These are phyloP conservation scores for Melanotaenia pygmaea DNA, from an alignment of 2,797 vertebrate species.

Conservation along the genomic window DNA sequence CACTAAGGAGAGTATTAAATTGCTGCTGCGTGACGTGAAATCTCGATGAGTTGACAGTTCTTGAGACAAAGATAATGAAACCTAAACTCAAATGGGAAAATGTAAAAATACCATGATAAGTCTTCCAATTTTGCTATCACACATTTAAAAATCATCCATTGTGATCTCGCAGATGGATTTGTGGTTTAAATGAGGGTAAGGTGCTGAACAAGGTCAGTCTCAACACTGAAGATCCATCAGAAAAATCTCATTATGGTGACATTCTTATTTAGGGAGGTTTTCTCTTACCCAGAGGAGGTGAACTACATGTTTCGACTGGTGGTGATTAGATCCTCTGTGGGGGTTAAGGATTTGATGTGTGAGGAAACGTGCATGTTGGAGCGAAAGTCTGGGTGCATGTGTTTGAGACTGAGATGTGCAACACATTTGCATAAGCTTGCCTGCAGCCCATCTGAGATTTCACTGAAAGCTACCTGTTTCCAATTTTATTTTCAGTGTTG, in stretches of 20 bases:
- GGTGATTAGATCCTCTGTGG: slow-evolving; percentile 50
- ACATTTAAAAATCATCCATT: slow-evolving; percentile 72
- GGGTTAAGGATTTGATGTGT: slow-evolving; percentile 13
- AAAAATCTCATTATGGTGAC: slow-evolving; percentile 77
- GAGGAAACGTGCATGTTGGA: neutral
- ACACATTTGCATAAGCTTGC: slow-evolving; percentile 9
- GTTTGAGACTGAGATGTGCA: neutral
- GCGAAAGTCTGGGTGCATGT: neutral
- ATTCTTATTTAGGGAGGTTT: slow-evolving; percentile 71
- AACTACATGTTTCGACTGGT: slow-evolving; percentile 65
- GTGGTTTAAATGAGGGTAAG: slow-evolving; percentile 73
- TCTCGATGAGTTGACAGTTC: slow-evolving; percentile 71
- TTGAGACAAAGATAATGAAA: slow-evolving; percentile 78
- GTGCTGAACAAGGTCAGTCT: slow-evolving; percentile 76
- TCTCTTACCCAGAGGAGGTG: slow-evolving; percentile 65
- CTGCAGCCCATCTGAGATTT: neutral
- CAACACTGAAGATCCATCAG: slow-evolving; percentile 64
- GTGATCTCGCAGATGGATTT: slow-evolving; percentile 64
- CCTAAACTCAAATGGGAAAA: slow-evolving; percentile 70
- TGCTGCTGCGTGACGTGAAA: slow-evolving; percentile 57
- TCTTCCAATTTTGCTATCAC: slow-evolving; percentile 74
- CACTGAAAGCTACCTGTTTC: neutral
- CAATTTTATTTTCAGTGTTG: too few species aligned
- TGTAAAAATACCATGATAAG: slow-evolving; percentile 72
- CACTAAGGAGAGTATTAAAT: slow-evolving; percentile 58